Evolutionary conservation across 2,888 invertebrate genomes (phyloP), one percentile per base, ranked within the genome.

Genomic region (Oxyscelio sp.): DNA sequence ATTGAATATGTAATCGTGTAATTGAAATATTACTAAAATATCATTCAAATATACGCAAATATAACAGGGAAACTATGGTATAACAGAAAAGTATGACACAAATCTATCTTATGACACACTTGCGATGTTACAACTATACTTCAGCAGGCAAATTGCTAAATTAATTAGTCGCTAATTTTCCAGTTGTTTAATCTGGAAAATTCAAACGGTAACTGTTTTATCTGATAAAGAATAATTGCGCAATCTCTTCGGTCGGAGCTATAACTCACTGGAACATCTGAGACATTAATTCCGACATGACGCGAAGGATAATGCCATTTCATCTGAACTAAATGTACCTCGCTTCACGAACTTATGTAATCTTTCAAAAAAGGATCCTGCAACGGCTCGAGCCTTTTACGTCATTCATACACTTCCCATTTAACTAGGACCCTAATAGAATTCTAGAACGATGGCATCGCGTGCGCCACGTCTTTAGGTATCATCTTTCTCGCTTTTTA

Each of bases 271-370:
- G 43, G 43, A 71, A 70, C 63, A 70, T 79, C 70, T 63, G 34
- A 48, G 56, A 70, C 78, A 63, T 79, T 79, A 79, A 79, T 79
- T 70, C 56, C 56, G 38, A 24, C 70, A 45, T 63, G 56, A 70
- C 45, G 63, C 63, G 48, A 63, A 70, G 63, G 71, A 70, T 65
- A 79, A 79, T 54, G 54, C 58, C 9, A 71, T 56, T 79, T 79
- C 65, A 65, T 79, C 48, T 63, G 31, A 56, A 65, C 38, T 54
- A 43, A 78, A 79, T 61, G 59, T 61, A 38, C 11, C 24, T 34
- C 17, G 13, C 11, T 45, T 31, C 31, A n/a, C 21, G 40, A 27
- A 74, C 15, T 75, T 19, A 45, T 21, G 43, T 13, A 34, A 58
- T 65, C 48, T 31, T 34, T 56, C 27, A 24, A 77, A 38, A 58